Evolutionary conservation across 2,888 invertebrate genomes (phyloP), one percentile per base, ranked within the genome.

Genomic region (Rhingia rostrata): DNA sequence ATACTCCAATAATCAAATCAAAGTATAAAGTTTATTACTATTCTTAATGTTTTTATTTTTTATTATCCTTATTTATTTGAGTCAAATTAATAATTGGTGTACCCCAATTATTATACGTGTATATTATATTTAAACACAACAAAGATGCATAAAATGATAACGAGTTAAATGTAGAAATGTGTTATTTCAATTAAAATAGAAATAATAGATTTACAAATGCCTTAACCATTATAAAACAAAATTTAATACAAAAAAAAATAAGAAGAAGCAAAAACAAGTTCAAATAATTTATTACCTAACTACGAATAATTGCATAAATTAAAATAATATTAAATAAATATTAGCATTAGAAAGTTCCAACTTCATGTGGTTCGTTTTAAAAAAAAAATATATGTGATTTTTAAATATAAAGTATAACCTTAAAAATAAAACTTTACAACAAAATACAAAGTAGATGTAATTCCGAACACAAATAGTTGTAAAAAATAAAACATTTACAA

Each of bases 181-280:
- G 43, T 69, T 75, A 79, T 45, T 37, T 39, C 37, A 33, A 54
- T 41, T 56, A 53, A 32, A 30, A 43, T 49, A 58, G 49, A 49
- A 81, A 73, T 63, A 78, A 64, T 79, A 83, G 56, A 80, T 70
- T 84, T 79, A 84, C 84, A 84, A 84, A 70, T 79, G 84, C 84
- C 84, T 84, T 84, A 84, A 75, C 61, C 84, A 74, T 33, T 22
- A 22, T 22, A 22, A 22, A 22, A 84, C 51, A 63, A 53, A 79
- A 32, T 61, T 67, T 63, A 56, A 70, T 35, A 58, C 53, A 45
- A 45, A 54, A 54, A 43, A 32, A 33, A 47, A 69, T 32, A 32
- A 41, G 61, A 47, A 10, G 45, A 64, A 81, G 74, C 80, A 67
- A 81, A 81, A 74, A 74, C 51, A 66, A 84, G 84, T 84, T 84